Percentiles rank a stretch among this genome's conserved stretches.
Evolutionary conservation across 2,113 vertebrate species (phyloP).

Genomic region (Syngnathus scovelli): DNA sequence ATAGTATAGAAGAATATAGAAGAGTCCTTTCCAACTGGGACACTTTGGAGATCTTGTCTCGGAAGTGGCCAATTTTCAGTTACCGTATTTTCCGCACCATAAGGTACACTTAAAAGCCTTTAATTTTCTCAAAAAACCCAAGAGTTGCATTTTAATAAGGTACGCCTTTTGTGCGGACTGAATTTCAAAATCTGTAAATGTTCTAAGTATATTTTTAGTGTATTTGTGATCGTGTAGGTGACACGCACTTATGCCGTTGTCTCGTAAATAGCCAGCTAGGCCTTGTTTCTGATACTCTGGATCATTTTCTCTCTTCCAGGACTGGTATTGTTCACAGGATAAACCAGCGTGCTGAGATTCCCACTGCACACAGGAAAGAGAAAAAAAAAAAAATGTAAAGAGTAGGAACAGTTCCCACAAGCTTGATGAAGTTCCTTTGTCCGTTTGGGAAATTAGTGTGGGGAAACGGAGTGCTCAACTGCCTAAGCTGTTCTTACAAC

Average conservation of each 20-base stretch:
- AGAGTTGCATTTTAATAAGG: no score
- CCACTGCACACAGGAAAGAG: conserved; percentile 59
- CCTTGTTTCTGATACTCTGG: conserved; percentile 87
- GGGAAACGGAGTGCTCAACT: not conserved
- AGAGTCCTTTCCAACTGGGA: no score
- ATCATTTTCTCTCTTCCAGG: conserved; percentile 86
- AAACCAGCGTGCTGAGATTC: conserved; percentile 74
- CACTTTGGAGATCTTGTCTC: no score
- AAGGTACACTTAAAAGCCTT: no score
- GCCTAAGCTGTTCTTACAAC: not conserved
- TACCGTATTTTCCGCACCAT: no score
- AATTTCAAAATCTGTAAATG: no score
- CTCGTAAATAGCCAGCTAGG: conserved; percentile 81
- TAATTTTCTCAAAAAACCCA: no score
- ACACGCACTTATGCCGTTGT: conserved; percentile 84
- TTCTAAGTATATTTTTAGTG: not conserved
- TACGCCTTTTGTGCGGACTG: no score
- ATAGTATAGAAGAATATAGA: no score
- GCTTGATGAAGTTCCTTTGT: not conserved
- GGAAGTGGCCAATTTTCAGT: no score
- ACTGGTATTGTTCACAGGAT: conserved; percentile 83
- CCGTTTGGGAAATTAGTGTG: not conserved
- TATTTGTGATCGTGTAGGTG: not conserved
- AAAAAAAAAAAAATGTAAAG: not conserved
- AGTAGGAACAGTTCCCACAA: not conserved